Evolutionary conservation across 92 coral and sea anemone genomes (phyloP).

Genomic region (Epizoanthus ramosus): DNA sequence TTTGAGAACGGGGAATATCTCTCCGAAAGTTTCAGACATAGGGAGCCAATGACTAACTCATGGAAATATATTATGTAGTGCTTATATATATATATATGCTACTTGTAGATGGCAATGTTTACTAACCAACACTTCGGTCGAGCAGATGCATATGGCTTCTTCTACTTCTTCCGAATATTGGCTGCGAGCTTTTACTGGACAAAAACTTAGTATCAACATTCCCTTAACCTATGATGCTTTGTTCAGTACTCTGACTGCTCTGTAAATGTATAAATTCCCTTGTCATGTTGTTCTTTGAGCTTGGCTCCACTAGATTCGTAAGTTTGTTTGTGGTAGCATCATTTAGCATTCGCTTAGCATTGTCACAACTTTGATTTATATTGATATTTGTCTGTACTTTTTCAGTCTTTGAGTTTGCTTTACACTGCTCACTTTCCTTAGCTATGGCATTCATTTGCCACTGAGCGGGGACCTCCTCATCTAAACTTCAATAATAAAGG

Average conservation of each 20-base stretch:
- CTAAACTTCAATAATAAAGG: too few species aligned
- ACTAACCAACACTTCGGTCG: too few species aligned
- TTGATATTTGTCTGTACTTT: constrained; percentile 2
- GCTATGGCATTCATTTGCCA: too few species aligned
- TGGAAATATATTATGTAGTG: too few species aligned
- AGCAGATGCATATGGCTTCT: too few species aligned
- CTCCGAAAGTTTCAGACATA: too few species aligned
- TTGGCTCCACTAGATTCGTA: constrained; percentile 5
- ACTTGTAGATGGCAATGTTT: too few species aligned
- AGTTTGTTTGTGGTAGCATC: too few species aligned
- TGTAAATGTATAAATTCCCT: background rate
- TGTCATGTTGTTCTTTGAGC: constrained; percentile 12
- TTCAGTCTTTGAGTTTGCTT: constrained; percentile 7
- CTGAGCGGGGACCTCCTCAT: too few species aligned
- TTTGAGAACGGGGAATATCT: too few species aligned
- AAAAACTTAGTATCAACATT: background rate
- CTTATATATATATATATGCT: too few species aligned
- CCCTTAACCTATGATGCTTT: background rate
- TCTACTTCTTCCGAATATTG: background rate
- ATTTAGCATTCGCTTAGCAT: constrained; percentile 1
- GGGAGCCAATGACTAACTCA: too few species aligned
- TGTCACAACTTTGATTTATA: constrained; percentile 7
- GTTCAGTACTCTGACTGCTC: constrained; percentile 7
- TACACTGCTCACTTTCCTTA: constrained; percentile 14
- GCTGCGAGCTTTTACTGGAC: background rate